phyloP scores from a whole-genome alignment of 2,888 invertebrate genomes.

The Drosophila koepferae region DNA sequence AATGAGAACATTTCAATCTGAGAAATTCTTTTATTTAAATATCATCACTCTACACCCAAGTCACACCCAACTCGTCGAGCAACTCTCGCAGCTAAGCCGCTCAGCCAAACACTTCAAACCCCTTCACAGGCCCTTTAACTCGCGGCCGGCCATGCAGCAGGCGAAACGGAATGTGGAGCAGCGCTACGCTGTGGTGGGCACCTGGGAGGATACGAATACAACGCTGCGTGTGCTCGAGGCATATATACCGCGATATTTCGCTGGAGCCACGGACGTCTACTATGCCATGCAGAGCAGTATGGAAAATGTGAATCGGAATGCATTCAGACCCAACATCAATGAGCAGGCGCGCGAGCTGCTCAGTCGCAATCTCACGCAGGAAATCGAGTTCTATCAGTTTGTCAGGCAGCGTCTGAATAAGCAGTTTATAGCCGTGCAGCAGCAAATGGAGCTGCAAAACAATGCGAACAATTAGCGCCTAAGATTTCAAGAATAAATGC shows the following conservation, averaged over 20 bases:
- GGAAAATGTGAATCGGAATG: slow-evolving; percentile 86
- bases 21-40: no score
- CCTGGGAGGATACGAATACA: slow-evolving; percentile 93
- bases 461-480: slow-evolving; percentile 38
- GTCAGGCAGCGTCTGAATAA: slow-evolving; percentile 92
- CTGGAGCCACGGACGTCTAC: slow-evolving; percentile 90
- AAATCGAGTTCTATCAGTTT: slow-evolving; percentile 95
- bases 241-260: slow-evolving; percentile 88
- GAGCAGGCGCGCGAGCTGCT: slow-evolving; percentile 93
- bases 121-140: slow-evolving; percentile 91
- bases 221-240: slow-evolving; percentile 88
- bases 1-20: not conserved
- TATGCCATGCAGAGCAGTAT: slow-evolving; percentile 85
- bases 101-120: not conserved
- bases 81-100: slow-evolving; percentile 2
- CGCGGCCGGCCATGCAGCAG: slow-evolving; percentile 91
- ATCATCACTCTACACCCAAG: no score
- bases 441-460: slow-evolving; percentile 67
- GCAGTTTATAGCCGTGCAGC: slow-evolving; percentile 90
- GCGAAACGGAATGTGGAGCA: slow-evolving; percentile 93
- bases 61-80: slow-evolving; percentile 35
- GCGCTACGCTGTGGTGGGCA: slow-evolving; percentile 94
- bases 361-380: slow-evolving; percentile 92
- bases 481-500: slow-evolving; percentile 50
- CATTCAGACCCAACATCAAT: slow-evolving; percentile 92